These are phyloP conservation scores for Rotaria socialis DNA, from an alignment of 2,888 invertebrate species.

Conservation along the genomic window DNA sequence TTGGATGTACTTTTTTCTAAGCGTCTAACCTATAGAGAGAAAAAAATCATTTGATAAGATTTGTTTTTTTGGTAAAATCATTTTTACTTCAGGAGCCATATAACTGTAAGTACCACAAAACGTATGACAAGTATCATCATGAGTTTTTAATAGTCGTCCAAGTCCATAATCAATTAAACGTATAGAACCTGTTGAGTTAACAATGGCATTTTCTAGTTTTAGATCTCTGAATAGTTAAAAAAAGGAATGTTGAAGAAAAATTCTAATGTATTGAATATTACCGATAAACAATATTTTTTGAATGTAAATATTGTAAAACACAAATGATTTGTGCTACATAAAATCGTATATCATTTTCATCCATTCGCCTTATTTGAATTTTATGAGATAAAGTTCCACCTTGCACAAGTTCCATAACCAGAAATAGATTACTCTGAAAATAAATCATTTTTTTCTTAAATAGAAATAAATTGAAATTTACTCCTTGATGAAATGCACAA, in stretches of 20 bases:
- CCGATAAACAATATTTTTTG: conserved; percentile 12
- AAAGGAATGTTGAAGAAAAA: background rate
- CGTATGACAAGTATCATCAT: background rate
- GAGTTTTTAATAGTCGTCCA: background rate
- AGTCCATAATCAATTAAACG: conserved; percentile 18
- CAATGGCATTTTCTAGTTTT: conserved; percentile 20
- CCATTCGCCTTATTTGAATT: background rate
- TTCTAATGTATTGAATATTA: background rate
- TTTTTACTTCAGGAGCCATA: conserved; percentile 14
- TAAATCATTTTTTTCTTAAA: background rate
- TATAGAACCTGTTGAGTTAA: background rate
- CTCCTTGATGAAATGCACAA: conserved; percentile 34
- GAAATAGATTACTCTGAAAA: background rate
- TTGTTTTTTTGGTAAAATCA: background rate
- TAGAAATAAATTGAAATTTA: background rate
- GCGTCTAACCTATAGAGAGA: background rate
- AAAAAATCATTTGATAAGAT: background rate
- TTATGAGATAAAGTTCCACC: background rate
- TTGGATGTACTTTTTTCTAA: background rate
- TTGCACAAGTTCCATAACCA: background rate
- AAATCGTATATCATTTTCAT: conserved; percentile 11
- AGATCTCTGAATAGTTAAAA: background rate
- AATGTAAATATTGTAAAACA: conserved; percentile 35
- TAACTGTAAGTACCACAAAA: background rate
- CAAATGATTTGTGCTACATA: background rate